Percentiles rank a stretch among this genome's conserved stretches.
phyloP scores from a whole-genome alignment of 2,797 vertebrate species.

The Brachyrhaphis roseni region DNA sequence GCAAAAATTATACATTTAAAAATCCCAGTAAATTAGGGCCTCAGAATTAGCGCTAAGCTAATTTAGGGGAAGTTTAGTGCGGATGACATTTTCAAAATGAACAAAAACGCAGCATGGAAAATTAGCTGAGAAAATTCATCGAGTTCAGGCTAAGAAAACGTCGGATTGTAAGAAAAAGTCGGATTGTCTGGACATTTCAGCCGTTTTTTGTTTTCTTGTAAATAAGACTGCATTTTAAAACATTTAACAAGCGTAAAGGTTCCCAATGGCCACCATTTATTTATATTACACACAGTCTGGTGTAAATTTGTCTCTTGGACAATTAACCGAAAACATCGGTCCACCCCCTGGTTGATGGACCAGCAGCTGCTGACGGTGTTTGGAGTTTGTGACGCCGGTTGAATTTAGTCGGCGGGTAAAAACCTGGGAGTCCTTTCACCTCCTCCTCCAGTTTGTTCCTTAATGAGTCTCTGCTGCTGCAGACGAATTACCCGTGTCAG shows the following conservation, averaged over 20 bases:
- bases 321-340: slow-evolving; percentile 47
- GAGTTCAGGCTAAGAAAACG: no score
- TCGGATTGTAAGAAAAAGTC: no score
- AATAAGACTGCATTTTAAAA: slow-evolving; percentile 30
- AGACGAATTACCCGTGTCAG: slow-evolving; percentile 61
- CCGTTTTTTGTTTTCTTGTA: not conserved
- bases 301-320: slow-evolving; percentile 36
- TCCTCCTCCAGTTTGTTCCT: slow-evolving; percentile 31
- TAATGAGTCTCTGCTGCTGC: slow-evolving; percentile 53
- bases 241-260: slow-evolving; percentile 31
- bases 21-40: no score
- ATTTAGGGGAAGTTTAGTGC: no score
- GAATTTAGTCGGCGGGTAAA: slow-evolving; percentile 26
- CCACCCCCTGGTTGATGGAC: slow-evolving; percentile 35
- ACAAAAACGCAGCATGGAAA: no score
- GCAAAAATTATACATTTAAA: no score
- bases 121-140: no score
- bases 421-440: slow-evolving; percentile 23
- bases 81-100: no score
- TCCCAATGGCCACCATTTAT: slow-evolving; percentile 58
- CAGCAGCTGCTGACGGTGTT: slow-evolving; percentile 27
- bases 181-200: slow-evolving; percentile 28
- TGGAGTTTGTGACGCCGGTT: slow-evolving; percentile 2
- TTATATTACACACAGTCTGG: slow-evolving; percentile 52
- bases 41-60: no score